Conservation (phyloP, 2,888 invertebrate species). For the Acanthosepion lycidas region DNA sequence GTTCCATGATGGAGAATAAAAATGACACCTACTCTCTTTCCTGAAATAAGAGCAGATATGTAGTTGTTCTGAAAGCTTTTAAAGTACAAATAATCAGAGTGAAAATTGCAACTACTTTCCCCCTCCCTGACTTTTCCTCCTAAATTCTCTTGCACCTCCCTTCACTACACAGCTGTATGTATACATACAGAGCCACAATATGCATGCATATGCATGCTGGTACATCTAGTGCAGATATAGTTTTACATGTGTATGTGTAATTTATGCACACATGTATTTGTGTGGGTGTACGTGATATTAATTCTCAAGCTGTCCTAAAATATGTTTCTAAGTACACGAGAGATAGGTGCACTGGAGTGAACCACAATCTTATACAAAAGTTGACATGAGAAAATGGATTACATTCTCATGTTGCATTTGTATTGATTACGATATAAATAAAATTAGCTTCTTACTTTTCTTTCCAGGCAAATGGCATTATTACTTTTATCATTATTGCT, state of each 20-base stretch:
- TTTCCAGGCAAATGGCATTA: not conserved
- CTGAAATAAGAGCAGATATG: not conserved
- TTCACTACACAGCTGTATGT: not conserved
- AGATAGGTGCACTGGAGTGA: not conserved
- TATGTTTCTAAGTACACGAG: not conserved
- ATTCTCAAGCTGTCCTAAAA: not conserved
- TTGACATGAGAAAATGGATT: not conserved
- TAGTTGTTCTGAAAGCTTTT: not conserved
- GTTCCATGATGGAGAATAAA: not conserved
- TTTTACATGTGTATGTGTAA: not conserved
- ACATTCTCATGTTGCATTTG: not conserved
- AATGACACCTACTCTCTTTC: slow-evolving; percentile 15
- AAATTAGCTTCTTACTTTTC: not conserved
- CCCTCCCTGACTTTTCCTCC: not conserved
- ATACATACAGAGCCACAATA: not conserved
- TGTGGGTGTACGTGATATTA: not conserved
- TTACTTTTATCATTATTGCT: not conserved
- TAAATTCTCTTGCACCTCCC: too few species aligned
- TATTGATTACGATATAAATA: not conserved
- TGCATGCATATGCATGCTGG: not conserved
- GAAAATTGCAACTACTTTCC: not conserved
- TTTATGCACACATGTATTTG: too few species aligned
- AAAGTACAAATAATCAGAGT: not conserved
- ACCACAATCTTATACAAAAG: not conserved
- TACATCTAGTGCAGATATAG: not conserved